Conservation (phyloP, 2,113 vertebrate genomes). For the Austrofundulus limnaeus region DNA sequence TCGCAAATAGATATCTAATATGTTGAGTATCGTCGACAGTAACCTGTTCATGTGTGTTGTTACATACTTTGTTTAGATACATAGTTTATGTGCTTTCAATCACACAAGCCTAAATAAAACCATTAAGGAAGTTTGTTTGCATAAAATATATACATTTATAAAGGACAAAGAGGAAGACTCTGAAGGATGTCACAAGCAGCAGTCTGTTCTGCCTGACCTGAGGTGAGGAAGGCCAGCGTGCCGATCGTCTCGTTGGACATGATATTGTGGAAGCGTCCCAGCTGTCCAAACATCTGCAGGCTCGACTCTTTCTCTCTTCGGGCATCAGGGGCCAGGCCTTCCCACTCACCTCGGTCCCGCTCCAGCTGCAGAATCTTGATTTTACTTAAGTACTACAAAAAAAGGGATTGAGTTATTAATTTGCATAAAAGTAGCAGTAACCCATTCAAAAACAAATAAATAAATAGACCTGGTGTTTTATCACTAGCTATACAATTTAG, state of each 20-base stretch:
- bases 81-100: too few relatives aligned
- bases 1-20: too few relatives aligned
- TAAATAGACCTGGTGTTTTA: too few relatives aligned
- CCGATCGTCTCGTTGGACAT: constrained; percentile 99
- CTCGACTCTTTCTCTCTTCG: constrained; percentile 93
- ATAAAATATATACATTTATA: background rate
- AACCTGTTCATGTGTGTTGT: too few relatives aligned
- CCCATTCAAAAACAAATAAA: background rate
- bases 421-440: too few relatives aligned
- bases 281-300: constrained; percentile 96
- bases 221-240: constrained; percentile 95
- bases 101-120: too few relatives aligned
- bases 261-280: constrained; percentile 98
- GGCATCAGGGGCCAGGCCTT: constrained; percentile 85
- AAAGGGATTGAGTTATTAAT: background rate
- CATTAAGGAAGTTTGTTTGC: too few relatives aligned
- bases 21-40: too few relatives aligned
- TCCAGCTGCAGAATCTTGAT: constrained; percentile 97
- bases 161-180: background rate
- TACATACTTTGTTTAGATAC: too few relatives aligned
- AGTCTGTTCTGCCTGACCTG: constrained; percentile 78
- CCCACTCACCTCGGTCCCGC: constrained; percentile 93
- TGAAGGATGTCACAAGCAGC: background rate
- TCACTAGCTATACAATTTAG: background rate
- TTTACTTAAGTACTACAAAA: constrained; percentile 92